These are phyloP conservation scores for Platyrinchus mystaceus DNA, from an alignment of 2,797 vertebrate species.

Conservation along the genomic window DNA sequence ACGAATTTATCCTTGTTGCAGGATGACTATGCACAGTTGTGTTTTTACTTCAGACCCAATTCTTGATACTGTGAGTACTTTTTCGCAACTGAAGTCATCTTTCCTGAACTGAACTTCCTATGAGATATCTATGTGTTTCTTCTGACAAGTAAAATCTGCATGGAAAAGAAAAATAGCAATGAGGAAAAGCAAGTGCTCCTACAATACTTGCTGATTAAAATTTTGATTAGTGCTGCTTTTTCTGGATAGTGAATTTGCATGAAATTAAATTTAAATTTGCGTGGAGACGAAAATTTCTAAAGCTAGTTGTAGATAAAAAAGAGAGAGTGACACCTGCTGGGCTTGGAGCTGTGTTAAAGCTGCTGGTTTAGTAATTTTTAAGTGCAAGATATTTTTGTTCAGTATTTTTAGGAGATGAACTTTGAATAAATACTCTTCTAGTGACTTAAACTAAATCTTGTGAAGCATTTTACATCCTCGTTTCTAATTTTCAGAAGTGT, in stretches of 20 bases:
- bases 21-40: not conserved
- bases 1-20: not conserved
- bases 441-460: not conserved
- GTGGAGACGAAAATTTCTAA: not conserved
- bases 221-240: not conserved
- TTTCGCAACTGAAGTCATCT: not conserved
- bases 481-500: not conserved
- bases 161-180: not conserved
- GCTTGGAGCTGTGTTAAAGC: not conserved
- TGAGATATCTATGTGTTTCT: not conserved
- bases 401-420: not conserved
- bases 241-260: not conserved
- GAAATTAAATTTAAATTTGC: not conserved
- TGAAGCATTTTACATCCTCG: not conserved
- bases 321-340: conserved; percentile 36
- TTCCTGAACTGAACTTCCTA: not conserved
- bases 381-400: not conserved
- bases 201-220: not conserved
- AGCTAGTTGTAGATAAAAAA: not conserved
- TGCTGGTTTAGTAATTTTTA: not conserved
- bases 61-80: not conserved
- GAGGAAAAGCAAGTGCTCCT: not conserved
- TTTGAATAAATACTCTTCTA: not conserved
- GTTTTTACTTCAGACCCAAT: not conserved
- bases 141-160: not conserved